phyloP scores from a whole-genome alignment of 2,113 vertebrate genomes.

The Mus musculus region GRCm39 chr9:7755501-7756000 shows the following conservation, averaged over 20 bases:
- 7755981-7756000: background rate
- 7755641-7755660: too few species aligned
- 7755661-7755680: background rate
- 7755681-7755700: background rate
- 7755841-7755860: background rate
- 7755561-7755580: background rate
- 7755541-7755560: background rate
- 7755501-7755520: background rate
- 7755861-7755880: background rate
- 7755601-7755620: background rate
- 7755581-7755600: background rate
- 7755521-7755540: background rate
- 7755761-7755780: background rate
- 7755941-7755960: background rate
- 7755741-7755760: too few species aligned
- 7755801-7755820: background rate
- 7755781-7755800: background rate
- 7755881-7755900: background rate
- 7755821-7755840: background rate
- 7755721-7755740: background rate
- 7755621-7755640: too few species aligned
- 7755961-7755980: slow-evolving; percentile 5
- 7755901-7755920: background rate
- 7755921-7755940: background rate
- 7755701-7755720: background rate